Evolutionary conservation across 1,140 invertebrate species (phyloP).

Genomic region (Heterodera carotae): DNA sequence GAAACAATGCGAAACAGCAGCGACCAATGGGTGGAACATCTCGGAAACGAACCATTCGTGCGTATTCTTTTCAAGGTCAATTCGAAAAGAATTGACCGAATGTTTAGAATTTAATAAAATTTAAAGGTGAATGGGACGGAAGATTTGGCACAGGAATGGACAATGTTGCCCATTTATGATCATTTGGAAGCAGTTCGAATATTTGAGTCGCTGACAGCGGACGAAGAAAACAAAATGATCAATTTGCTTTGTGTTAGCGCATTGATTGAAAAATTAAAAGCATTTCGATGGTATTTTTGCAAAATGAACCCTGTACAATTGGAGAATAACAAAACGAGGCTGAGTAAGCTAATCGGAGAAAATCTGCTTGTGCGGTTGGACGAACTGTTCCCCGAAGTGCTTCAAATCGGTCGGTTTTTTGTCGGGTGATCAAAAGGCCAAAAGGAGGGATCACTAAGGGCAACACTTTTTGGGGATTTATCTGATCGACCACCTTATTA

Average conservation of each 20-base stretch:
- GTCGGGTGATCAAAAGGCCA: no score
- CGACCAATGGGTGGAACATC: neutral
- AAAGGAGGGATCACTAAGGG: no score
- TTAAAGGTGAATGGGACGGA: neutral
- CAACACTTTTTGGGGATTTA: no score
- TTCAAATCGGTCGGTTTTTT: neutral
- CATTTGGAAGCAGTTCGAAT: neutral
- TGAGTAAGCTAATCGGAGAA: neutral
- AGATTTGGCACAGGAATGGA: neutral
- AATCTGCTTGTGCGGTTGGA: neutral
- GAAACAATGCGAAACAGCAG: neutral
- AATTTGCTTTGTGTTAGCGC: neutral
- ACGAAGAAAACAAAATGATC: neutral
- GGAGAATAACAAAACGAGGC: neutral
- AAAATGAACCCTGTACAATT: neutral
- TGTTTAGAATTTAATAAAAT: neutral
- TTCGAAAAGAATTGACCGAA: neutral
- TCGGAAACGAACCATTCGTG: neutral
- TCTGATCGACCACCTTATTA: no score
- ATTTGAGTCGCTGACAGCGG: neutral
- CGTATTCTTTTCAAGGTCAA: neutral
- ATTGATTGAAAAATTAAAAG: neutral
- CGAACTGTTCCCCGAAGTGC: neutral
- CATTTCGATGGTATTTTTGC: neutral
- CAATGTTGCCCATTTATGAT: neutral